phyloP scores from a whole-genome alignment of 2,888 invertebrate species.

The Caenorhabditis zanzibari region DNA sequence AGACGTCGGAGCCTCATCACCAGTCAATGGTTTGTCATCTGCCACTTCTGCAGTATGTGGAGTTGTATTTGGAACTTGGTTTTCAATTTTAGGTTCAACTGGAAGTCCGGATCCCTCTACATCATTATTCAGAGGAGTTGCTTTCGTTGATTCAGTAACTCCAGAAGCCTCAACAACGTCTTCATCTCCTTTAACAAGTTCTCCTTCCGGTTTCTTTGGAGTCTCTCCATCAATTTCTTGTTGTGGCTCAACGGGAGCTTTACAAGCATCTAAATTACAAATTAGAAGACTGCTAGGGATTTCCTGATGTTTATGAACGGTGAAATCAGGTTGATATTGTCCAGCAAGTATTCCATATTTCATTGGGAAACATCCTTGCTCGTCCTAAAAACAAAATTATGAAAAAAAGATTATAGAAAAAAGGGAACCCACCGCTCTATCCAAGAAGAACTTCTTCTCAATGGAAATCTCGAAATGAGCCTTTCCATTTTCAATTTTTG shows the following conservation, averaged over 20 bases:
- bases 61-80: slow-evolving; percentile 2
- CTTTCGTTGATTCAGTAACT: slow-evolving; percentile 18
- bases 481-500: slow-evolving; percentile 47
- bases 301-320: slow-evolving; percentile 66
- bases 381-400: slow-evolving; percentile 39
- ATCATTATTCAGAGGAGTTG: slow-evolving; percentile 45
- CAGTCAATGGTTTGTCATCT: slow-evolving; percentile 58
- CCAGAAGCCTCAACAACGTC: slow-evolving; percentile 53
- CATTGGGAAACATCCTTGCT: slow-evolving; percentile 68
- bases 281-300: slow-evolving; percentile 56
- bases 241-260: slow-evolving; percentile 22
- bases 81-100: slow-evolving; percentile 4
- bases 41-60: slow-evolving; percentile 21
- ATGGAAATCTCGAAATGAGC: slow-evolving; percentile 59
- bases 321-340: slow-evolving; percentile 61
- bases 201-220: slow-evolving; percentile 2
- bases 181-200: slow-evolving; percentile 25
- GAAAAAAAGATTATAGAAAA: not conserved
- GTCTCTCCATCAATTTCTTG: slow-evolving; percentile 45
- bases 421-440: slow-evolving; percentile 34
- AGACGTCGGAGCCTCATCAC: slow-evolving; percentile 12
- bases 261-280: slow-evolving; percentile 66
- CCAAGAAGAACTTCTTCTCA: slow-evolving; percentile 63
- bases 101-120: slow-evolving; percentile 50
- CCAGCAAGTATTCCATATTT: slow-evolving; percentile 72